Evolutionary conservation across 2,888 invertebrate genomes (phyloP).

Genomic region (Drosophila algonquin): DNA sequence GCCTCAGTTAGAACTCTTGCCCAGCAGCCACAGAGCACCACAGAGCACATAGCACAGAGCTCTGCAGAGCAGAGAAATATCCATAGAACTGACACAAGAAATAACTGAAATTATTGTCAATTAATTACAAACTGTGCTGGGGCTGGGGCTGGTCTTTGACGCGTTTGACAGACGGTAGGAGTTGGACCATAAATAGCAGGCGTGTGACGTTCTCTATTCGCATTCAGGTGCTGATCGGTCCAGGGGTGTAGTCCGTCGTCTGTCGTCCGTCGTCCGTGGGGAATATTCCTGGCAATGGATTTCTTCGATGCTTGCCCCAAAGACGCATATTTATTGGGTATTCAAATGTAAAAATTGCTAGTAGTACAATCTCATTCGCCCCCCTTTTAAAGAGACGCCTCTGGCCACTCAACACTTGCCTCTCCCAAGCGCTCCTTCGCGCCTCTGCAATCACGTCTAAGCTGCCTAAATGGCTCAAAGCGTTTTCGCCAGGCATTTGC

Average conservation of each 20-base stretch:
- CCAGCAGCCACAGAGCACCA: neutral
- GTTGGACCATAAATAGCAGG: slow-evolving; percentile 58
- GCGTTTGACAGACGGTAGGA: slow-evolving; percentile 78
- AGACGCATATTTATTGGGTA: no score
- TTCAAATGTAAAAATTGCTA: no score
- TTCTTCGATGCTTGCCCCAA: no score
- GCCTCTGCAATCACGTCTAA: slow-evolving; percentile 10
- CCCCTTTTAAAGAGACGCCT: neutral
- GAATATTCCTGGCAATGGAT: no score
- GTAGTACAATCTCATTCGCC: neutral
- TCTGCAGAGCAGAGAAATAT: slow-evolving; percentile 33
- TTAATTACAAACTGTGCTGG: slow-evolving; percentile 70
- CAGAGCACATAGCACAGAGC: neutral
- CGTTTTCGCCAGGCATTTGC: slow-evolving; percentile 65
- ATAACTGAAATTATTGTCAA: slow-evolving; percentile 80
- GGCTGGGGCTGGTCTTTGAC: slow-evolving; percentile 69
- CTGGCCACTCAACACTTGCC: slow-evolving; percentile 33
- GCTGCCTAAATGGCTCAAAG: slow-evolving; percentile 65
- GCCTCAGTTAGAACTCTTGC: slow-evolving; percentile 18
- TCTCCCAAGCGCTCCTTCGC: slow-evolving; percentile 3
- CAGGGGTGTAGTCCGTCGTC: slow-evolving; percentile 5
- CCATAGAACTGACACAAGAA: slow-evolving; percentile 57
- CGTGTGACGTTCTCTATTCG: slow-evolving; percentile 50
- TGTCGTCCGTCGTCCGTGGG: neutral
- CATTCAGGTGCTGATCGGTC: slow-evolving; percentile 36